These are phyloP conservation scores for Nematopogon swammerdamellus DNA, from an alignment of 2,888 invertebrate species.

Conservation along the genomic window DNA sequence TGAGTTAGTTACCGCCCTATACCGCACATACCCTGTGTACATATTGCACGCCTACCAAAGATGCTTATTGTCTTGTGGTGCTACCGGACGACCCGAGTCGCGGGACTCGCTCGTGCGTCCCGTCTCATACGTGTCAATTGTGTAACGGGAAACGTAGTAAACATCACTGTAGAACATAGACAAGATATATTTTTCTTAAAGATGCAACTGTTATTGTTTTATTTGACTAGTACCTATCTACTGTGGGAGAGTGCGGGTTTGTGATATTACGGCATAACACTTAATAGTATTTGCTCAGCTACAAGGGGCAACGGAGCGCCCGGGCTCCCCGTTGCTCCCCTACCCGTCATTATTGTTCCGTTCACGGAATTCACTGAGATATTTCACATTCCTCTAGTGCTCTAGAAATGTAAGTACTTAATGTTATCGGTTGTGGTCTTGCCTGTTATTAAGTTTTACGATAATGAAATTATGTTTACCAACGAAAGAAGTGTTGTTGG, in stretches of 20 bases:
- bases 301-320: too few relatives aligned
- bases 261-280: neutral
- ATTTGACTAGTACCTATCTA: neutral
- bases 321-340: too few relatives aligned
- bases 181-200: neutral
- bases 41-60: neutral
- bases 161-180: neutral
- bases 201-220: neutral
- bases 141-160: neutral
- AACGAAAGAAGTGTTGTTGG: constrained; percentile 38
- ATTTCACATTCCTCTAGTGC: constrained; percentile 50
- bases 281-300: neutral
- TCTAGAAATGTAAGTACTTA: constrained; percentile 54
- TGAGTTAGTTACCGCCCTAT: neutral
- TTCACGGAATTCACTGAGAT: neutral
- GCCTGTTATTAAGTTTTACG: constrained; percentile 56
- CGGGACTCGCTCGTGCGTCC: neutral
- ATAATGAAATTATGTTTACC: constrained; percentile 53
- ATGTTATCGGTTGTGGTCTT: constrained; percentile 57
- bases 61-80: neutral
- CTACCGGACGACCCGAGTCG: neutral
- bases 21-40: neutral
- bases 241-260: neutral
- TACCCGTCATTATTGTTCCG: neutral
- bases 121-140: neutral